phyloP scores from a whole-genome alignment of 2,888 invertebrate genomes.

The Heliconius aoede region DNA sequence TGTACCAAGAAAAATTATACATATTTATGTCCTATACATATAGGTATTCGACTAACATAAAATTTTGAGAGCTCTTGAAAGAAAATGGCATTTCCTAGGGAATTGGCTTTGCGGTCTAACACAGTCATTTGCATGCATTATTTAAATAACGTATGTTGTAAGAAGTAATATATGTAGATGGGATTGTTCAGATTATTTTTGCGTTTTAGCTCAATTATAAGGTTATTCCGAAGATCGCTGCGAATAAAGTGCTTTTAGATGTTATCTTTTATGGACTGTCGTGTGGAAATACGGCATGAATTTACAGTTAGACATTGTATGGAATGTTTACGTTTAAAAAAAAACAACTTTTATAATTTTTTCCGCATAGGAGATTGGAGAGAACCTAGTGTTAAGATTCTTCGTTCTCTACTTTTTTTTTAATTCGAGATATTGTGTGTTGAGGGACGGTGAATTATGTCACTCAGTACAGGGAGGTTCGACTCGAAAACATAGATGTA shows the following conservation, averaged over 20 bases:
- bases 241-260: neutral
- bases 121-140: constrained; percentile 43
- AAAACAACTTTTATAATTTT: no score
- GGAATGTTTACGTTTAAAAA: neutral
- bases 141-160: constrained; percentile 42
- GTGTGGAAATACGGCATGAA: neutral
- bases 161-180: constrained; percentile 23
- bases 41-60: constrained; percentile 8
- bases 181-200: constrained; percentile 29
- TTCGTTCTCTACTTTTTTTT: no score
- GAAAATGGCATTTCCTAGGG: constrained; percentile 39
- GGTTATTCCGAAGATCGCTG: neutral
- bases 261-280: constrained; percentile 7
- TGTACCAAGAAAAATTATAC: neutral
- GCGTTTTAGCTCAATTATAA: constrained; percentile 37
- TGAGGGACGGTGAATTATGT: no score
- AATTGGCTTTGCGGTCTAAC: constrained; percentile 39
- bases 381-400: no score
- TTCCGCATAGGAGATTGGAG: no score
- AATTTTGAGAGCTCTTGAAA: constrained; percentile 30
- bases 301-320: neutral
- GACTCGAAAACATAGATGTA: no score
- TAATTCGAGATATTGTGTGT: no score
- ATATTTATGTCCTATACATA: constrained; percentile 3
- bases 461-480: no score